Evolutionary conservation across 2,888 invertebrate genomes (phyloP).

Genomic region (Strigamia crassipes): DNA sequence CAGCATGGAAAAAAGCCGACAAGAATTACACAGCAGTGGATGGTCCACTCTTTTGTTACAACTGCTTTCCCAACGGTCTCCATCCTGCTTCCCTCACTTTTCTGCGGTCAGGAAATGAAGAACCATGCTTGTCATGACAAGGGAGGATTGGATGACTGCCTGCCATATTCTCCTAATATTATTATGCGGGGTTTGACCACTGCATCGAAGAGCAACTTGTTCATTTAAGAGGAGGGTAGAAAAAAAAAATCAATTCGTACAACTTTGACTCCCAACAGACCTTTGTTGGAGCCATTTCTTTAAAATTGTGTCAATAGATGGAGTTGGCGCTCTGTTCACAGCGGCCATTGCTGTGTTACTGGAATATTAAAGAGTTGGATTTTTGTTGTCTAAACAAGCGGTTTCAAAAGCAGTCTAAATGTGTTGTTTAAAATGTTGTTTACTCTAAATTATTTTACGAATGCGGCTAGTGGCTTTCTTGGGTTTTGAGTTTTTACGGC

Average conservation of each 20-base stretch:
- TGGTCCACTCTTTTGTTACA: slow-evolving; percentile 31
- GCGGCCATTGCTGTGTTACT: too few relatives aligned
- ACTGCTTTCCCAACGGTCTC: neutral
- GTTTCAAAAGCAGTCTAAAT: too few relatives aligned
- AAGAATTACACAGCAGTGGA: slow-evolving; percentile 22
- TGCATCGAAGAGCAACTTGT: neutral
- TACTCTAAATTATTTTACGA: too few relatives aligned
- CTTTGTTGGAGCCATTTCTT: too few relatives aligned
- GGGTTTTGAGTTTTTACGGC: too few relatives aligned
- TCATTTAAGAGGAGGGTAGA: neutral
- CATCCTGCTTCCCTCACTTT: neutral
- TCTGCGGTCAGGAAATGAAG: slow-evolving; percentile 33
- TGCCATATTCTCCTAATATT: slow-evolving; percentile 17
- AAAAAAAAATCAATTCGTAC: neutral
- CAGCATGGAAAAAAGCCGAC: neutral
- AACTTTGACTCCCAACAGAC: neutral
- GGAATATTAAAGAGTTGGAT: too few relatives aligned
- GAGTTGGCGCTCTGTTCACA: too few relatives aligned
- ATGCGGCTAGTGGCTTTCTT: too few relatives aligned
- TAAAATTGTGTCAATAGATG: too few relatives aligned
- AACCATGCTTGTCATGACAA: slow-evolving; percentile 8
- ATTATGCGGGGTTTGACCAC: neutral
- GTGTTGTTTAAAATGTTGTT: too few relatives aligned
- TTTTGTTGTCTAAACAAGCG: too few relatives aligned
- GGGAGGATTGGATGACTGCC: slow-evolving; percentile 24